Percentiles rank a stretch among this genome's conserved stretches.
Evolutionary conservation across 2,113 vertebrate species (phyloP).

Genomic region (Anser cygnoides): DNA sequence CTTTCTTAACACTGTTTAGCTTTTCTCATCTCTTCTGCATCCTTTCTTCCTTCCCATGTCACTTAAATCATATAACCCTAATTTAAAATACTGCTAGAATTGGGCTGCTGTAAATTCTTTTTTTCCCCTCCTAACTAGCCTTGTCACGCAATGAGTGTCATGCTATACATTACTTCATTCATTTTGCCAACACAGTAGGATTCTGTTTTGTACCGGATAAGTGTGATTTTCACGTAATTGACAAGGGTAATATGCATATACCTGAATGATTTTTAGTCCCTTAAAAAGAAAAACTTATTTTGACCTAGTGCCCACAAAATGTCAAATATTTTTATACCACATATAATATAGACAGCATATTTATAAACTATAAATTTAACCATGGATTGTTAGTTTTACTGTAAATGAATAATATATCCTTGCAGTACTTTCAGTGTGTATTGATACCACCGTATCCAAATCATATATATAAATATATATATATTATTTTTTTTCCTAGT

Average conservation of each 20-base stretch:
- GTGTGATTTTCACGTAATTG: constrained; percentile 20
- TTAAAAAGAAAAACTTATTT: constrained; percentile 67
- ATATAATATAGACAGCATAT: constrained; percentile 89
- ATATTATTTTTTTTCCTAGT: constrained; percentile 76
- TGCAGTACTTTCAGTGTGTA: constrained; percentile 85
- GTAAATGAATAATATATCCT: constrained; percentile 89
- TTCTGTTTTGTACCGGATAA: constrained; percentile 50
- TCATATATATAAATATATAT: constrained; percentile 82
- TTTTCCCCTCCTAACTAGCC: not conserved
- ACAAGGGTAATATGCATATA: constrained; percentile 76
- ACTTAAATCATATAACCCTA: not conserved
- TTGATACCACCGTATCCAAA: constrained; percentile 78
- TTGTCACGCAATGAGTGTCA: not conserved
- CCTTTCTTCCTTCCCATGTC: not conserved
- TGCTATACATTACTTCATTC: not conserved
- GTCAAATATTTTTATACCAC: constrained; percentile 88
- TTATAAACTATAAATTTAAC: constrained; percentile 92
- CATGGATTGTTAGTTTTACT: constrained; percentile 77
- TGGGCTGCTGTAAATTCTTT: constrained; percentile 15
- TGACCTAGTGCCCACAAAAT: constrained; percentile 82
- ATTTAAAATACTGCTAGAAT: constrained; percentile 48
- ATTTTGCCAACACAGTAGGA: not conserved
- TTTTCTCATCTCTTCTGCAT: not conserved
- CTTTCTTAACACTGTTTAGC: not conserved
- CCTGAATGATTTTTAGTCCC: constrained; percentile 78